A percentile compares a stretch with the other conserved stretches of the same genome.
These are phyloP conservation scores for Manis crassicaudata DNA, from an alignment of 2,797 vertebrate species.

Conservation along the genomic window DNA sequence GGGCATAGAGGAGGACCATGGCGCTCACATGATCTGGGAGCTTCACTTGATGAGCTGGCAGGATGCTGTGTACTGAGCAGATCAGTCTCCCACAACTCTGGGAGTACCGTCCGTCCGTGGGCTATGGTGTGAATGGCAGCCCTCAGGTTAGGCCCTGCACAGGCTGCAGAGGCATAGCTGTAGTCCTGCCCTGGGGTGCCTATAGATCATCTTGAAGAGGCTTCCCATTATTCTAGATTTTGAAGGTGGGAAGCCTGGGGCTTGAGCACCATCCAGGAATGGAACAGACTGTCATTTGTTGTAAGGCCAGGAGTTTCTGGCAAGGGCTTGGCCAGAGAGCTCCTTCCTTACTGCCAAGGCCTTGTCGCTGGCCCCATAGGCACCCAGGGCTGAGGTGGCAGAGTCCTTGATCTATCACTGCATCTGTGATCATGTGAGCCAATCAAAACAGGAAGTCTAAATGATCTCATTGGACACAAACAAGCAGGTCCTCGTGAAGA, in stretches of 20 bases:
- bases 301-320: neutral
- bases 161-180: neutral
- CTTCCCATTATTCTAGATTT: neutral
- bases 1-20: neutral
- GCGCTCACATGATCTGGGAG: neutral
- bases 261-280: neutral
- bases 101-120: neutral
- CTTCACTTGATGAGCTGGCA: neutral
- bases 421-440: neutral
- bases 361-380: neutral
- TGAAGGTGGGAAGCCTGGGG: neutral
- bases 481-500: neutral
- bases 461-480: neutral
- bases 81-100: neutral
- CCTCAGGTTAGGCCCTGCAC: neutral
- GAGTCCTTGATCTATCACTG: neutral
- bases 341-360: neutral
- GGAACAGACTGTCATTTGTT: neutral
- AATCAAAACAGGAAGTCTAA: constrained; percentile 14
- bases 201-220: neutral
- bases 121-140: neutral
- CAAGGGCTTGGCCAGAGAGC: neutral
- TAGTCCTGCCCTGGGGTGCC: neutral
- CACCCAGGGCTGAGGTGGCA: neutral
- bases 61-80: neutral